Evolutionary conservation across 1,140 invertebrate species (phyloP).

Genomic region (Pseudomyrmex pallidus): DNA sequence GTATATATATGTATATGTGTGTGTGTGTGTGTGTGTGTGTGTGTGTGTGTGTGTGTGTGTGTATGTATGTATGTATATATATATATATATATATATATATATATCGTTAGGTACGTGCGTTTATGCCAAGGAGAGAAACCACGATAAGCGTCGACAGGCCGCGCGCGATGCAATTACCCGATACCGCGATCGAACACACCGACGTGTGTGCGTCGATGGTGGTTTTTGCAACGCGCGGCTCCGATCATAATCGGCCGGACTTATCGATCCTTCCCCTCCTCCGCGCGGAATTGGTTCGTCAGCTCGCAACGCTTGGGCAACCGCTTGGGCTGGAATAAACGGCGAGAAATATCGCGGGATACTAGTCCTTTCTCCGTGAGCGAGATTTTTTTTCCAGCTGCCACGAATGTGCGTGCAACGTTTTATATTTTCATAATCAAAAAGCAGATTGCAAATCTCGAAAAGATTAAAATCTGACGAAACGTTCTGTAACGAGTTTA

Average conservation of each 20-base stretch:
- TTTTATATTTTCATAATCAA: too few species aligned
- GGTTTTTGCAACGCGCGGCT: constrained; percentile 61
- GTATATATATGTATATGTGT: too few species aligned
- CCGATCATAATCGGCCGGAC: constrained; percentile 71
- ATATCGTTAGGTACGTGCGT: constrained; percentile 61
- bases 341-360: constrained; percentile 40
- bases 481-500: too few species aligned
- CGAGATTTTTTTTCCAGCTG: too few species aligned
- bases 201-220: constrained; percentile 43
- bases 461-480: too few species aligned
- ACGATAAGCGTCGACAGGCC: constrained; percentile 74
- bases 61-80: too few species aligned
- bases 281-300: constrained; percentile 61
- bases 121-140: constrained; percentile 72
- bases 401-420: too few species aligned
- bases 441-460: too few species aligned
- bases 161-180: constrained; percentile 73
- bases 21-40: too few species aligned
- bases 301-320: constrained; percentile 62
- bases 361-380: constrained; percentile 43
- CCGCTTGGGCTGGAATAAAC: constrained; percentile 27
- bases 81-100: too few species aligned
- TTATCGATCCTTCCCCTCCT: constrained; percentile 63
- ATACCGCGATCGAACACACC: constrained; percentile 57
- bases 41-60: too few species aligned